Percentiles rank a stretch among this genome's conserved stretches.
phyloP scores from a whole-genome alignment of 2,888 invertebrate genomes.

The Napeogenes inachia region DNA sequence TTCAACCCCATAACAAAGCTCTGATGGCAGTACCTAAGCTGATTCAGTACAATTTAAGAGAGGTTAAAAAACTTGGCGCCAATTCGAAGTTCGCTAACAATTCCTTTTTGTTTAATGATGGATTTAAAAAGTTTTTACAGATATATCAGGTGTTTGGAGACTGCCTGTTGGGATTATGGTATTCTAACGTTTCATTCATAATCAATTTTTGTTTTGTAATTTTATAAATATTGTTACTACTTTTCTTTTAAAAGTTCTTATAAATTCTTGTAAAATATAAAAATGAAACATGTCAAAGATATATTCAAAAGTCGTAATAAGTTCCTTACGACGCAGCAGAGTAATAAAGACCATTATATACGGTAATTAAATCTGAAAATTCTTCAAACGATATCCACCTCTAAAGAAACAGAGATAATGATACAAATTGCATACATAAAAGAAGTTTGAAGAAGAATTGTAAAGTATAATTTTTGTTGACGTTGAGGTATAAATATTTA shows the following conservation, averaged over 20 bases:
- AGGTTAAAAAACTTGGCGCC: too few relatives aligned
- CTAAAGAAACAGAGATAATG: neutral
- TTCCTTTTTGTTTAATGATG: too few relatives aligned
- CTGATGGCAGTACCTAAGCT: too few relatives aligned
- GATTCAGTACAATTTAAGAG: too few relatives aligned
- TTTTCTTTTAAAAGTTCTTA: neutral
- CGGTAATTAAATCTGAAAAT: slow-evolving; percentile 6
- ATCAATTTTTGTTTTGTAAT: too few relatives aligned
- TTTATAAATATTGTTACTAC: too few relatives aligned
- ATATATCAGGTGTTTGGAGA: too few relatives aligned
- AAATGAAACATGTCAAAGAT: neutral
- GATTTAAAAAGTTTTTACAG: too few relatives aligned
- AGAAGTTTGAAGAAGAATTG: slow-evolving; percentile 17
- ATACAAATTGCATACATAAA: slow-evolving; percentile 10
- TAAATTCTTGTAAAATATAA: neutral
- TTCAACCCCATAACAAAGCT: too few relatives aligned
- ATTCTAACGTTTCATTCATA: too few relatives aligned
- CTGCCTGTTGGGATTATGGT: too few relatives aligned
- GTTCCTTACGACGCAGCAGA: neutral
- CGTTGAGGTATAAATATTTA: slow-evolving; percentile 34
- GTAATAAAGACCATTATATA: neutral
- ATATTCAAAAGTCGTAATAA: neutral
- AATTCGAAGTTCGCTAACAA: too few relatives aligned
- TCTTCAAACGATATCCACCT: neutral
- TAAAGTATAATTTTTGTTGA: slow-evolving; percentile 29